Base-by-base conservation (phyloP, 2,797 vertebrate species). In the Epinephelus malabaricus region DNA sequence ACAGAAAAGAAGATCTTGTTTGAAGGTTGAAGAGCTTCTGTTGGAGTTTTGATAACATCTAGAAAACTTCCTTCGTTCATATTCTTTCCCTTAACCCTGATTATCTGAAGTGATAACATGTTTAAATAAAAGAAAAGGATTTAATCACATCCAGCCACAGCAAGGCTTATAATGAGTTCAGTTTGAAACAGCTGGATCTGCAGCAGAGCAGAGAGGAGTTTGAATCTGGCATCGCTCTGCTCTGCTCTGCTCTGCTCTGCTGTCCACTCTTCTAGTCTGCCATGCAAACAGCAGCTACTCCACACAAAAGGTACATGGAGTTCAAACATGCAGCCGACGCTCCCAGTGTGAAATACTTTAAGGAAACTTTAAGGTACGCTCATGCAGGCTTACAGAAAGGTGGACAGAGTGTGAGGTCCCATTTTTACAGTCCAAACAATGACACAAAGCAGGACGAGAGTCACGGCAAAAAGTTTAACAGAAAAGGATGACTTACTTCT, bases 241-340 rank as follows among this genome's bases (percentile, higher is more conserved):
- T 34, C 45, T 46, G 69, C 87, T 93, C 92, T 90, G 91, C 65
- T 66, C 45, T 46, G 69, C 87, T 93, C 92, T 90, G 91, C 65
- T 66, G 89, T 93, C 93, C 88, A 78, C 92, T 94, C 79, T 76
- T 91, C 86, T 82, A 65, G 89, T 87, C 95, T 95, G 94, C 94
- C 93, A 90, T 92, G 92, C 91, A 94, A 91, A 93, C 92, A 85
- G 79, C 76, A 87, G 69, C 76, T 67, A 47, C 89, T 86, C 77
- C 47, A 88, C 83, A 84, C 84, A 86, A 83, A 86, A 69, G 63
- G 46, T 55, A 88, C 67, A 78, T 7, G 18, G 64, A 85, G 73
- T 78, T 81, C 76, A 50, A 63, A 70, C 30, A 1, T 23, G 54
- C 59, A 75, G 49, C 47, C 1, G 18, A 30, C 1, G 38, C 30